These are phyloP conservation scores for Ahaetulla prasina DNA, from an alignment of 2,113 vertebrate species.

Conservation along the genomic window DNA sequence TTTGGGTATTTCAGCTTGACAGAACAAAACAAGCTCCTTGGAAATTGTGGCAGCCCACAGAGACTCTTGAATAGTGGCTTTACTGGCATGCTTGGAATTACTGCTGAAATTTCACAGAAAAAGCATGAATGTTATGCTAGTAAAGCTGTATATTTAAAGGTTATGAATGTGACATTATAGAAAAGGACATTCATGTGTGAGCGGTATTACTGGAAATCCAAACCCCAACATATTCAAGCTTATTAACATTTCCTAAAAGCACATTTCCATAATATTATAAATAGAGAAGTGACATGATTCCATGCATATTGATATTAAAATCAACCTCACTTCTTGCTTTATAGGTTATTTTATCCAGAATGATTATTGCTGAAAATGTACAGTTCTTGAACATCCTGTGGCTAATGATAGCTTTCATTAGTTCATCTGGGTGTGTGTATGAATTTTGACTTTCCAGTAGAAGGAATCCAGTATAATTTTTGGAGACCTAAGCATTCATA, in stretches of 20 bases:
- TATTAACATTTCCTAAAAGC: background rate
- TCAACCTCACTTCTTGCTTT: background rate
- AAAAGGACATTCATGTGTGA: background rate
- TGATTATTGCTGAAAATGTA: background rate
- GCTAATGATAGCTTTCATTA: background rate
- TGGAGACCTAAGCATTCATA: background rate
- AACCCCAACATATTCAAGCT: background rate
- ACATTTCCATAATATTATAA: background rate
- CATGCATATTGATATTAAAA: background rate
- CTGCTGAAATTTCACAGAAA: background rate
- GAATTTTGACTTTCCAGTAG: background rate
- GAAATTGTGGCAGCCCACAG: background rate
- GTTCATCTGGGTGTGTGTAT: background rate
- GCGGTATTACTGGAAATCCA: background rate
- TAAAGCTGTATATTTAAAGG: background rate
- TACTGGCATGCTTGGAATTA: background rate
- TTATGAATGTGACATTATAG: background rate
- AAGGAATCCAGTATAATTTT: background rate
- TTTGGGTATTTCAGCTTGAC: background rate
- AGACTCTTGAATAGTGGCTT: background rate
- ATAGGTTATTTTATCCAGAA: background rate
- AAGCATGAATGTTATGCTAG: background rate
- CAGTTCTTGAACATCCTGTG: background rate
- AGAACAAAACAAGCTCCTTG: background rate
- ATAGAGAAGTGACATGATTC: background rate